Percentiles rank a stretch among this genome's conserved stretches.
phyloP scores from a whole-genome alignment of 2,888 invertebrate genomes.

The Chloroclysta siterata region DNA sequence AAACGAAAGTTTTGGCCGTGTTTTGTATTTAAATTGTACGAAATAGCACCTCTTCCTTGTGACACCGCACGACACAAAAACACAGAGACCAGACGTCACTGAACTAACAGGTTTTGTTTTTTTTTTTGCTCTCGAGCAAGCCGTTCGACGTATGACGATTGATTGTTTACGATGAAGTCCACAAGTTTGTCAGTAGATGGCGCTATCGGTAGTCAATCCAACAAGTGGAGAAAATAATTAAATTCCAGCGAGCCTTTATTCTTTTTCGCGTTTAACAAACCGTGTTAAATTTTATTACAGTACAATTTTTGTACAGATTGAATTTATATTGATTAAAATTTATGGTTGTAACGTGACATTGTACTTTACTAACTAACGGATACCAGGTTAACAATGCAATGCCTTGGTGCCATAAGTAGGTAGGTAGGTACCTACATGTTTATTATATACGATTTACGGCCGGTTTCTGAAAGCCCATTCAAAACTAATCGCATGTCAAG shows the following conservation, averaged over 20 bases:
- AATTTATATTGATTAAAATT: conserved; percentile 66
- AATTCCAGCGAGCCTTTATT: conserved; percentile 29
- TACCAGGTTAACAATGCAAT: not conserved
- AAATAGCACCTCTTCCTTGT: conserved; percentile 40
- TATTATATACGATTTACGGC: too few relatives aligned
- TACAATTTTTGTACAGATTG: conserved; percentile 54
- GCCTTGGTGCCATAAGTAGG: too few relatives aligned
- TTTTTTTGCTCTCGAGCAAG: conserved; percentile 59
- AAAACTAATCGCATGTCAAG: too few relatives aligned
- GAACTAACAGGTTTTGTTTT: conserved; percentile 75
- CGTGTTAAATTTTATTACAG: conserved; percentile 61
- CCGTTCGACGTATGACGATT: conserved; percentile 62
- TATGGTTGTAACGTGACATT: conserved; percentile 43
- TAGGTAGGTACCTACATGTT: too few relatives aligned
- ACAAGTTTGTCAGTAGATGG: conserved; percentile 59
- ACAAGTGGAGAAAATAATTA: conserved; percentile 34
- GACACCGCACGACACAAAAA: conserved; percentile 71
- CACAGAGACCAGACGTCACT: conserved; percentile 71
- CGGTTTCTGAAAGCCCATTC: too few relatives aligned
- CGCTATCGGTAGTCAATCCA: conserved; percentile 37
- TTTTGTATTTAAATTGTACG: conserved; percentile 38
- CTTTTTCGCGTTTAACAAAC: conserved; percentile 58
- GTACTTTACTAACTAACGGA: conserved; percentile 2
- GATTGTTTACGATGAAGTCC: conserved; percentile 53
- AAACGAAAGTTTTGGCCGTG: conserved; percentile 23